A percentile compares a stretch with the other conserved stretches of the same genome.
These are phyloP conservation scores for Teleopsis dalmanni DNA, from an alignment of 1,140 invertebrate species.

Conservation along the genomic window DNA sequence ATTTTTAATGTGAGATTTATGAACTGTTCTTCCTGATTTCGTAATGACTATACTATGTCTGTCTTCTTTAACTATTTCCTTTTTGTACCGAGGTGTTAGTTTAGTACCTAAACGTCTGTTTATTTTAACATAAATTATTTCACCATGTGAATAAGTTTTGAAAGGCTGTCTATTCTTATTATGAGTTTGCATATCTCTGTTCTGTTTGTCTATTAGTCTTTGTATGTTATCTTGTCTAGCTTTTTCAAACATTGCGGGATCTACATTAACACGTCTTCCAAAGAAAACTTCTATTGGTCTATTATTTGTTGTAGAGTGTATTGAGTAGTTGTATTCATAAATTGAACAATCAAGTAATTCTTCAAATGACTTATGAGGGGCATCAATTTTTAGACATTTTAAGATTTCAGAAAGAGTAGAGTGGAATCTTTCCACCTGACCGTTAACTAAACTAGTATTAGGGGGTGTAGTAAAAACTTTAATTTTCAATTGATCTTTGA, in stretches of 20 bases:
- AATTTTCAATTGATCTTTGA: conserved; percentile 6
- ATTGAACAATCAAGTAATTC: conserved; percentile 9
- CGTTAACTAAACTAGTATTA: conserved; percentile 9
- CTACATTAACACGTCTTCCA: background rate
- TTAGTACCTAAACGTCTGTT: conserved; percentile 10
- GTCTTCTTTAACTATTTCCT: no score
- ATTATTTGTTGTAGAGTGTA: conserved; percentile 9
- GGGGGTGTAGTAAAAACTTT: conserved; percentile 7
- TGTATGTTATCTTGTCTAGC: conserved; percentile 4
- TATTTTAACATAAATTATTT: conserved; percentile 9
- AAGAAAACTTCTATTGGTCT: conserved; percentile 9
- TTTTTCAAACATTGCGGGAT: background rate
- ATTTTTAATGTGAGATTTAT: no score
- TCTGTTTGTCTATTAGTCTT: conserved; percentile 2
- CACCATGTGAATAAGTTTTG: background rate
- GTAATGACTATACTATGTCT: no score
- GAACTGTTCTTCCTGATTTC: no score
- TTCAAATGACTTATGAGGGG: background rate
- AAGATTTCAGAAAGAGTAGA: conserved; percentile 17
- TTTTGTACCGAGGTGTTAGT: no score
- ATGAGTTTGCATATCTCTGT: conserved; percentile 2
- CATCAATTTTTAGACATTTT: conserved; percentile 10
- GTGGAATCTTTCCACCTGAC: conserved; percentile 17
- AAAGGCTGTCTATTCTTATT: conserved; percentile 6
- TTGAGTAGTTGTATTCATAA: conserved; percentile 12